These are phyloP conservation scores for Gibbula magus DNA, from an alignment of 2,888 invertebrate genomes.

Conservation along the genomic window DNA sequence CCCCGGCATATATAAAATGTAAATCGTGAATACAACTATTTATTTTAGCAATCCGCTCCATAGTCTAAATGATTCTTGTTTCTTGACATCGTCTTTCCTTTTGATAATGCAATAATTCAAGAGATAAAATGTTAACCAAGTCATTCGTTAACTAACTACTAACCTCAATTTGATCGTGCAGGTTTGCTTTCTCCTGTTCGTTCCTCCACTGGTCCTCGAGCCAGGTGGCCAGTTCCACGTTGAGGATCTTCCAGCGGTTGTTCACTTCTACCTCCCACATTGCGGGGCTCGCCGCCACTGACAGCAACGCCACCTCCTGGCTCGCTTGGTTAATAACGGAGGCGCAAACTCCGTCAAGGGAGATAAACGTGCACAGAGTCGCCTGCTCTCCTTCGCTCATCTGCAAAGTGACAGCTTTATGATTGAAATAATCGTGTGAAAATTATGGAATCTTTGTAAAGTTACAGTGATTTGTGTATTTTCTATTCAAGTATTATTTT, in stretches of 20 bases:
- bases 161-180: slow-evolving; percentile 85
- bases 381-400: slow-evolving; percentile 80
- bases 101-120: too few relatives aligned
- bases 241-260: slow-evolving; percentile 86
- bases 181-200: slow-evolving; percentile 83
- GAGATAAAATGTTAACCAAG: too few relatives aligned
- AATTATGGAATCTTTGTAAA: too few relatives aligned
- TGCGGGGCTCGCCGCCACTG: slow-evolving; percentile 83
- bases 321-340: slow-evolving; percentile 77
- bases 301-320: slow-evolving; percentile 82
- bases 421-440: too few relatives aligned
- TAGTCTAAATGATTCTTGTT: too few relatives aligned
- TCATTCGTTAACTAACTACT: too few relatives aligned
- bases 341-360: slow-evolving; percentile 82
- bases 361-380: slow-evolving; percentile 82
- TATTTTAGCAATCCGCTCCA: too few relatives aligned
- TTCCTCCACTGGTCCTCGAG: slow-evolving; percentile 86
- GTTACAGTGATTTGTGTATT: too few relatives aligned
- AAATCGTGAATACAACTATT: too few relatives aligned
- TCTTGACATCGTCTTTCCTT: too few relatives aligned
- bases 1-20: too few relatives aligned
- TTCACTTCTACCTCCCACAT: slow-evolving; percentile 89
- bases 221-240: slow-evolving; percentile 87
- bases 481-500: too few relatives aligned
- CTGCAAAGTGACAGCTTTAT: slow-evolving; percentile 50